These are phyloP conservation scores for Penelope pileata DNA, from an alignment of 2,113 vertebrate species.

Conservation along the genomic window DNA sequence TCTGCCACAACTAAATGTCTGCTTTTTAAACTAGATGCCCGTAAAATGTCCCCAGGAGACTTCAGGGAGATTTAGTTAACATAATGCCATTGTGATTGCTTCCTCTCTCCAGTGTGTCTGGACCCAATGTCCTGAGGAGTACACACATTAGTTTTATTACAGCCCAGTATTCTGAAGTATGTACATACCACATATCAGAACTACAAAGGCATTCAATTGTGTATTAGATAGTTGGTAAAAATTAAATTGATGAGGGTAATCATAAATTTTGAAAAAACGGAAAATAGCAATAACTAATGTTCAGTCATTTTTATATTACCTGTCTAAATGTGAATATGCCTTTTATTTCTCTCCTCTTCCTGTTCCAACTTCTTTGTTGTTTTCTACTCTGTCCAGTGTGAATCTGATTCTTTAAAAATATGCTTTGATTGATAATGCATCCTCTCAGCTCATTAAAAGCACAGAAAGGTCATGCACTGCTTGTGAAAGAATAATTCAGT, in stretches of 20 bases:
- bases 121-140: not conserved
- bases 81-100: not conserved
- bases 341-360: not conserved
- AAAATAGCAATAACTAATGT: not conserved
- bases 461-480: not conserved
- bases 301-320: not conserved
- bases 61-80: not conserved
- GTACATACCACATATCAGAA: not conserved
- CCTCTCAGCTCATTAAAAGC: not conserved
- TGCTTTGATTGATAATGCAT: not conserved
- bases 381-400: not conserved
- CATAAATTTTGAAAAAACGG: not conserved
- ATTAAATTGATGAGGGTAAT: not conserved
- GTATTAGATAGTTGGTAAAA: not conserved
- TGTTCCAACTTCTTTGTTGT: not conserved
- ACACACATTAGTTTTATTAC: not conserved
- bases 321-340: not conserved
- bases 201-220: not conserved
- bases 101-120: not conserved
- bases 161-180: not conserved
- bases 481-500: not conserved
- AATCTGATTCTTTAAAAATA: not conserved
- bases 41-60: not conserved
- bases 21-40: not conserved
- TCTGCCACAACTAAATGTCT: not conserved